Evolutionary conservation across 2,888 invertebrate species (phyloP).

Genomic region (Acanthacorydalis orientalis): DNA sequence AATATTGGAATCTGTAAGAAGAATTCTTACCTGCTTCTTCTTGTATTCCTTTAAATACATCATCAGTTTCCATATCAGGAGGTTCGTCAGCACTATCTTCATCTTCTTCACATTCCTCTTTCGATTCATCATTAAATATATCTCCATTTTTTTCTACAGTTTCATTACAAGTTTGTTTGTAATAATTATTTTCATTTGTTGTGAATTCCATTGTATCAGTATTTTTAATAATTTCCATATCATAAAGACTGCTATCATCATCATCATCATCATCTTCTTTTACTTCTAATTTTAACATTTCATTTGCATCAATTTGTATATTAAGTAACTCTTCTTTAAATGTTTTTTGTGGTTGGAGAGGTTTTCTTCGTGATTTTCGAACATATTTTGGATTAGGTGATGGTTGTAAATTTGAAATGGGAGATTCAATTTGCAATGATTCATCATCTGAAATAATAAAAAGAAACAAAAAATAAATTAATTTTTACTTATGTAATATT

Average conservation of each 20-base stretch:
- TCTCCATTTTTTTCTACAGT: slow-evolving; percentile 1
- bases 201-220: not conserved
- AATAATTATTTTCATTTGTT: not conserved
- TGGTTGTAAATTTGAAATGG: not conserved
- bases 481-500: too few species aligned
- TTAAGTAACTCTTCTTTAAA: slow-evolving; percentile 12
- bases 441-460: not conserved
- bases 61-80: slow-evolving; percentile 19
- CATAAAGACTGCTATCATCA: not conserved
- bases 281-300: slow-evolving; percentile 2
- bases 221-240: too few species aligned
- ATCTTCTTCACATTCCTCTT: slow-evolving; percentile 12
- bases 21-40: slow-evolving; percentile 18
- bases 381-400: slow-evolving; percentile 8
- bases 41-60: slow-evolving; percentile 21
- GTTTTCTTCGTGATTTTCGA: slow-evolving; percentile 17
- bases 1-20: not conserved
- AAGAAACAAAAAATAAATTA: not conserved
- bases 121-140: not conserved
- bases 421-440: not conserved
- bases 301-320: not conserved
- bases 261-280: not conserved
- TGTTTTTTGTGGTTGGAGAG: slow-evolving; percentile 18
- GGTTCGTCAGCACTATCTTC: slow-evolving; percentile 17
- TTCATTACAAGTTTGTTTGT: slow-evolving; percentile 1